Evolutionary conservation across 2,113 vertebrate genomes (phyloP), one percentile per base, ranked within the genome.

Genomic region (Chinchilla lanigera): DNA sequence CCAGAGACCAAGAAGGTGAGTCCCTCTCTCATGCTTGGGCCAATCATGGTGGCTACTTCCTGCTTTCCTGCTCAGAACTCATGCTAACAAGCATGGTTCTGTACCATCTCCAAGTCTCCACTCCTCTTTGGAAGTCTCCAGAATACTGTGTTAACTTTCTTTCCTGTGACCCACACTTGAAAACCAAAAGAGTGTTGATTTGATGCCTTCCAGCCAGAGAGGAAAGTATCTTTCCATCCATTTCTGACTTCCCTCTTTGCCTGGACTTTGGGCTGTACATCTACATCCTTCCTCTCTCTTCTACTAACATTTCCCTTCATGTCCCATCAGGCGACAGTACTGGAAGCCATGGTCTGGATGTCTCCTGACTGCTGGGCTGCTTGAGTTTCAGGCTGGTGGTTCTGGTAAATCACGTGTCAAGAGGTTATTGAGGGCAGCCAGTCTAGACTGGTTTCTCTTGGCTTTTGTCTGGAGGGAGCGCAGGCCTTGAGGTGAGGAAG

Each of bases 291-390:
- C 13, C 1, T 83, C 73, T 60, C 38, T 85, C 47, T 75, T 20
- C 44, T 60, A 54, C 38, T 81, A 16, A 73, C 1, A 6, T 38
- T 86, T 58, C 24, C 54, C 63, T 83, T 52, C 2, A 75, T 75
- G 63, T 89, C 38, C 5, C 52, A 56, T n/a, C 6, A 1, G 86
- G 56, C 86, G 96, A 90, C 71, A 28, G 41, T 85, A 61, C 61
- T 83, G 60, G 86, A 81, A 88, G 73, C 90, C 82, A 75, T 92
- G 38, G 97, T 87, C 84, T 65, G 61, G 91, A 10, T 75, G 81
- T 90, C 86, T 52, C 52, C 50, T 73, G 94, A 92, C 90, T 54
- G 41, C 69, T 54, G 54, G 54, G n/a, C 69, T 93, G 93, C 83
- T 47, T 38, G 77, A 89, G 77, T 60, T 28, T 54, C 17, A 69